Base-by-base conservation (phyloP, 2,888 invertebrate genomes). In the Dasysyrphus albostriatus region DNA sequence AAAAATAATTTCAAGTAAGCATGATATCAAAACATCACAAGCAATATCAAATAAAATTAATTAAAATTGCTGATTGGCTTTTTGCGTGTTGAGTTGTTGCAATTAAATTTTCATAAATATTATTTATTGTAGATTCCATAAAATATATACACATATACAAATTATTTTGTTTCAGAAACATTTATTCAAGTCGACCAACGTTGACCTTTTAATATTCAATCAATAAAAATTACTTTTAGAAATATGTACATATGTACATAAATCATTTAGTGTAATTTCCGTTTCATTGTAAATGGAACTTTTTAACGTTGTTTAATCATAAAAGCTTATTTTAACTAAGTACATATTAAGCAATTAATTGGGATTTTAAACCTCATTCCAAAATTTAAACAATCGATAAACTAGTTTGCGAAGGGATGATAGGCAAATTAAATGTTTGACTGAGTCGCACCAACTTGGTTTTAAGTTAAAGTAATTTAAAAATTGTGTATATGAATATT, bases 31-130 rank as follows among this genome's bases (percentile, higher is more conserved):
- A n/a, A n/a, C n/a, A n/a, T n/a, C 6, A 32, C n/a, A 56, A 12
- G 1, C 3, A 2, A 3, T 14, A 29, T n/a, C 5, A 37, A 5
- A 58, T 7, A 59, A 39, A 61, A 14, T 61, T 14, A 14, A 42
- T 61, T 39, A 6, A 29, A 29, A 42, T 63, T 29, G 16, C 63
- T 63, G 44, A 63, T 63, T 63, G 44, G 3, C 16, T 32, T 16
- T 44, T 63, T 63, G 63, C 44, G 32, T 63, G 63, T 29, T 44
- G 14, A 6, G 4, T 29, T 63, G 29, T 44, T 3, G 5, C 42
- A 63, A 42, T 29, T 29, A n/a, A 8, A 63, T 9, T 63, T 42
- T 44, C 24, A 63, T 63, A 29, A 59, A n/a, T 29, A 24, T 8
- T 14, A 61, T 24, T 29, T 42, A 42, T n/a, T 29, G 14, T 14